Conservation (phyloP, 1,140 invertebrate species). For the Tetraneura akinire region DNA sequence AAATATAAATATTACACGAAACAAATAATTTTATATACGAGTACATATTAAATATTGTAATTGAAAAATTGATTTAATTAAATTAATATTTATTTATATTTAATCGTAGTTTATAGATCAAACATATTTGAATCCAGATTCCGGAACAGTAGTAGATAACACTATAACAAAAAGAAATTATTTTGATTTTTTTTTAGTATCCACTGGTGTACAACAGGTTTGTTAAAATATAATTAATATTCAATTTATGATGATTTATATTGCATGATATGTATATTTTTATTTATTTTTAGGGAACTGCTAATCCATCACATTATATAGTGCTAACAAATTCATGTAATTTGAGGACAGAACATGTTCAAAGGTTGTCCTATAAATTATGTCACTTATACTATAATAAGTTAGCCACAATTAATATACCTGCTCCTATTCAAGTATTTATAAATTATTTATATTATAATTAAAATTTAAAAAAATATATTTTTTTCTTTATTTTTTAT, state of each 20-base stretch:
- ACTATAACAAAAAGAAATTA: conserved; percentile 53
- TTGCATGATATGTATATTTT: conserved; percentile 13
- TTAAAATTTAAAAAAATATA: no score
- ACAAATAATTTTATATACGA: no score
- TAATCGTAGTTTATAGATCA: neutral
- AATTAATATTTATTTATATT: no score
- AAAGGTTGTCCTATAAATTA: conserved; percentile 77
- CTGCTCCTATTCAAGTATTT: conserved; percentile 73
- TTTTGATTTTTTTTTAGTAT: conserved; percentile 82
- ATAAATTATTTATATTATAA: neutral
- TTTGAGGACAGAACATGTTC: conserved; percentile 69
- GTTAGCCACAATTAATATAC: conserved; percentile 76
- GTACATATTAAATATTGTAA: no score
- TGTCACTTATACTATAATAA: conserved; percentile 86
- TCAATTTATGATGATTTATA: no score
- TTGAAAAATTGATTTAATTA: no score
- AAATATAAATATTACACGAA: no score
- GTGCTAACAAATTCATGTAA: conserved; percentile 70
- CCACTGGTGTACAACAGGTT: conserved; percentile 67
- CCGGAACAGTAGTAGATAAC: conserved; percentile 86
- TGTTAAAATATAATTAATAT: neutral
- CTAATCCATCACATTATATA: conserved; percentile 80
- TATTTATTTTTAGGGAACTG: conserved; percentile 69
- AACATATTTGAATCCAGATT: conserved; percentile 68
- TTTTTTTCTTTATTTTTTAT: no score